Evolutionary conservation across 2,113 vertebrate species (phyloP), one percentile per base, ranked within the genome.

Genomic region (Addax nasomaculatus): DNA sequence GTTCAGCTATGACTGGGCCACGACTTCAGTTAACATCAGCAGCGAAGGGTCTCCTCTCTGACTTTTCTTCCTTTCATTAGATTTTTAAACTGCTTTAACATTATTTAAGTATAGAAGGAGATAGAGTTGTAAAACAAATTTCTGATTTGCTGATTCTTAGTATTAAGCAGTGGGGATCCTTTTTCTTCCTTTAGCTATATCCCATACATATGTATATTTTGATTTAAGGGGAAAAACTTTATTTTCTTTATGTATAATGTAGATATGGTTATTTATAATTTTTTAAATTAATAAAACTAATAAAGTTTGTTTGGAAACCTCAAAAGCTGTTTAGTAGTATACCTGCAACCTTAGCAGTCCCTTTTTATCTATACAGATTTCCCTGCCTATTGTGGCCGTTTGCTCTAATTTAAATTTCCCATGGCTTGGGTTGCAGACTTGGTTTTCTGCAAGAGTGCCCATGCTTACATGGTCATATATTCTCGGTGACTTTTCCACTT

Each of bases 401-500:
- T 96, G 98, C 98, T 98, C 97, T 98, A 96, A 99, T 99, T 99
- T 99, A 99, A 99, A 99, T 99, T 99, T 99, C 98, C 99, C 97
- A 97, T 98, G 98, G 97, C 98, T 99, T 98, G 98, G 98, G 98
- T 98, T 99, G 99, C 99, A 99, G 99, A 99, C 99, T 99, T 99
- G 99, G 99, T 99, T 99, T 99, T 99, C 99, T 99, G 99, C 99
- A 99, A 99, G 99, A 99, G 99, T 99, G 99, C 99, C 99, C 99
- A 99, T 99, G 99, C 99, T 99, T 99, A 98, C 97, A 98, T 99
- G 98, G 99, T 98, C 99, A 98, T 99, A 98, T 98, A 99, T 99
- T 99, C 98, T 98, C 97, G 98, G 98, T 98, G 98, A 98, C 98
- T 99, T 98, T 98, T 98, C 94, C 73, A 96, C 79, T 98, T 99